Percentiles rank a stretch among this genome's conserved stretches.
Conservation (phyloP, 2,888 invertebrate genomes). For the Dicyrtoma fusca region DNA sequence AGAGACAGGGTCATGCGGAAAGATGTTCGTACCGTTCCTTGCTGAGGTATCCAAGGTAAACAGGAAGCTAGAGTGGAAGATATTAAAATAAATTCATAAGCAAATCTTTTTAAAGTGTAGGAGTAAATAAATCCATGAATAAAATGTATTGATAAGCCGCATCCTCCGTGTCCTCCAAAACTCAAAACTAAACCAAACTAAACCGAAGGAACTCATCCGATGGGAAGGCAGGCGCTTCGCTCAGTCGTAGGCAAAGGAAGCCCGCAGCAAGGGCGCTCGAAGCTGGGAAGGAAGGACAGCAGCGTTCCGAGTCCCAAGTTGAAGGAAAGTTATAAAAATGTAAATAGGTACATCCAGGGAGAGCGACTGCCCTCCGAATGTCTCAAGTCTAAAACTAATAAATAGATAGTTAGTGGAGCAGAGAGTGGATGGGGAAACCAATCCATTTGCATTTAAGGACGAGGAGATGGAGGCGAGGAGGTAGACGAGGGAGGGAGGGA, state of each 20-base stretch:
- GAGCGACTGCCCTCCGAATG: too few relatives aligned
- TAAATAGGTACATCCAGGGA: too few relatives aligned
- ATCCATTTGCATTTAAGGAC: slow-evolving; percentile 26
- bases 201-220: too few relatives aligned
- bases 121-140: too few relatives aligned
- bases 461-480: not conserved
- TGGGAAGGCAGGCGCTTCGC: too few relatives aligned
- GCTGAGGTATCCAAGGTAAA: slow-evolving; percentile 69
- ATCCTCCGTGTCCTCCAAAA: too few relatives aligned
- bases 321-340: too few relatives aligned
- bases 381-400: not conserved
- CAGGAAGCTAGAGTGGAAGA: slow-evolving; percentile 63
- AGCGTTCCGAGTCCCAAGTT: too few relatives aligned
- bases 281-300: too few relatives aligned
- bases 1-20: too few relatives aligned
- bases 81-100: not conserved
- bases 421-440: slow-evolving; percentile 6
- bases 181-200: not conserved
- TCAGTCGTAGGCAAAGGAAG: too few relatives aligned
- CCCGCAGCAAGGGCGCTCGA: too few relatives aligned
- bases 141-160: not conserved
- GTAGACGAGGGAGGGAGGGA: not conserved
- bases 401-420: not conserved
- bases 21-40: slow-evolving; percentile 64
- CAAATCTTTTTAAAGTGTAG: not conserved